Conservation (phyloP, 1,140 invertebrate species). For the Aporrectodea caliginosa region DNA sequence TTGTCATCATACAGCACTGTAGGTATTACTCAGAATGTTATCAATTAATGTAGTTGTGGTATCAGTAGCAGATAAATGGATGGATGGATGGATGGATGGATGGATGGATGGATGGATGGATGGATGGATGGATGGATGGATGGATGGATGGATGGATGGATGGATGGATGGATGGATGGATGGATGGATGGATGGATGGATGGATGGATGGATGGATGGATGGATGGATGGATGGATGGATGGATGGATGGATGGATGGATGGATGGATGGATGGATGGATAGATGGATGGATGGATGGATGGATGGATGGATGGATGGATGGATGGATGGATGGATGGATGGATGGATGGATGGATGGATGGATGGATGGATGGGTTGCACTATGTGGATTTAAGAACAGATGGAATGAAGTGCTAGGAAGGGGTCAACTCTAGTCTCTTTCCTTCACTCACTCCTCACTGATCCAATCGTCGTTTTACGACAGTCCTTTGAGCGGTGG, state of each 20-base stretch:
- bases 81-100: background rate
- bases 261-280: background rate
- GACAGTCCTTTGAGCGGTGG: too few relatives aligned
- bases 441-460: too few relatives aligned
- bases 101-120: constrained; percentile 3
- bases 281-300: too few relatives aligned
- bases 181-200: background rate
- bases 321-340: background rate
- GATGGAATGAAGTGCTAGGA: too few relatives aligned
- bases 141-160: background rate
- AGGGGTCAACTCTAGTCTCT: too few relatives aligned
- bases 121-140: background rate
- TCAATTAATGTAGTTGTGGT: too few relatives aligned
- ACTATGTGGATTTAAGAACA: too few relatives aligned
- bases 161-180: background rate
- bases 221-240: background rate
- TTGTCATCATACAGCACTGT: too few relatives aligned
- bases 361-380: background rate
- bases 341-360: background rate
- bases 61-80: background rate
- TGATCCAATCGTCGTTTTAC: too few relatives aligned
- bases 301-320: background rate
- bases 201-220: background rate
- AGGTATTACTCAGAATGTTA: too few relatives aligned
- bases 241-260: background rate